Base-by-base conservation (phyloP, 2,797 vertebrate genomes). In the Aratinga solstitialis region DNA sequence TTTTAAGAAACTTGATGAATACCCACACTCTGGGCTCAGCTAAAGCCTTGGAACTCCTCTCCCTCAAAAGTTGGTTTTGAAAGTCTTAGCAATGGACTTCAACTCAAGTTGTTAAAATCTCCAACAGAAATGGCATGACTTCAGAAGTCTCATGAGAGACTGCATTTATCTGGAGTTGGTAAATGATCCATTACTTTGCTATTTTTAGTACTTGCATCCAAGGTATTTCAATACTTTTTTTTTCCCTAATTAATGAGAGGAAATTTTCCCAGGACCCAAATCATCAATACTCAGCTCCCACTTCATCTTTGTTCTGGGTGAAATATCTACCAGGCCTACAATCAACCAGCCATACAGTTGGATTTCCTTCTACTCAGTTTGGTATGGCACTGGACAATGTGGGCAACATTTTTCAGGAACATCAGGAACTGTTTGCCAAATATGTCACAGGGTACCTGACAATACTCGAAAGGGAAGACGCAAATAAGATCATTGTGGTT, bases 1-100 rank as follows among this genome's bases (percentile, higher is more conserved):
- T 84, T 89, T 95, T 94, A 53, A 79, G 80, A 87, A 94, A 72
- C 53, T 65, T 65, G 45, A 56, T 77, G 61, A 96, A 81, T 76
- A 65, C n/a, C 83, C 48, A 71, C 73, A 86, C 63, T 76, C 69
- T 3, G 2, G 84, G 32, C 14, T 85, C 51, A 58, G 38, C 43
- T 87, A 63, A 71, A 74, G 43, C 27, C 43, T 74, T 78, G 92
- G 67, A 67, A 53, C 47, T 78, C 15, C 38, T 73, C 56, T 91
- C 30, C 83, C 71, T 71, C 51, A 76, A 8, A 32, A 73, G 38
- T 36, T 81, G 36, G 36, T 93, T 96, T 87, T 84, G 47, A 84
- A 95, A 86, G 22, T 22, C 59, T 82, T 95, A 91, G 83, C 80
- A 76, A 63, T 53, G 32, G 59, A 61, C 20, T 65, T 79, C 63